phyloP scores from a whole-genome alignment of 2,113 vertebrate species.

The Pedionomus torquatus region DNA sequence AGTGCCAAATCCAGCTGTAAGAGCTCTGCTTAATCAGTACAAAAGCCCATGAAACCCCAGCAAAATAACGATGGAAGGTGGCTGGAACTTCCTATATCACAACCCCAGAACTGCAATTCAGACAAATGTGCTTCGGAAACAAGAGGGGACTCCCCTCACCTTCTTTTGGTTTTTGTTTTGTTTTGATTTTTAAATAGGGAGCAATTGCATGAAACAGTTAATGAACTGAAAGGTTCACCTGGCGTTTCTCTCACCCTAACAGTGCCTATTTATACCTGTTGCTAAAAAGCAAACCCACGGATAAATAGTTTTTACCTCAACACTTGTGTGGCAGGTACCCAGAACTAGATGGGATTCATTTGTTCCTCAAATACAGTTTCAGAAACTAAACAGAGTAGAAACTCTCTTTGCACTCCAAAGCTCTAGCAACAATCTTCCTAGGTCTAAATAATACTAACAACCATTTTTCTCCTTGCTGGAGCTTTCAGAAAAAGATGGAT shows the following conservation, averaged over 20 bases:
- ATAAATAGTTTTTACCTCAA: background rate
- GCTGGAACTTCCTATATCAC: background rate
- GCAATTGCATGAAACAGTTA: background rate
- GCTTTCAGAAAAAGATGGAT: background rate
- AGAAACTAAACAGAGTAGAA: background rate
- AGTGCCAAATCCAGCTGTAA: background rate
- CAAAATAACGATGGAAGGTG: background rate
- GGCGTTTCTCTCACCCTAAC: background rate
- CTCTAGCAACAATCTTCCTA: background rate
- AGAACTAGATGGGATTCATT: background rate
- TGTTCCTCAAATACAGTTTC: background rate
- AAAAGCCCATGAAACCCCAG: background rate
- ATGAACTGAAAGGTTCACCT: background rate
- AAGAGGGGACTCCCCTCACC: fast-evolving
- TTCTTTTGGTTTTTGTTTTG: background rate
- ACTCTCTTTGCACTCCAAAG: background rate
- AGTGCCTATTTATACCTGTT: background rate
- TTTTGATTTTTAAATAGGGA: background rate
- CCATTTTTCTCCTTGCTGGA: background rate
- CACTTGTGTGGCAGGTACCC: background rate
- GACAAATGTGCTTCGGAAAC: background rate
- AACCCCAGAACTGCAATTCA: background rate
- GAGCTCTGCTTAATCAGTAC: background rate
- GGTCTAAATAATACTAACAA: background rate
- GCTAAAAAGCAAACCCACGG: background rate